Evolutionary conservation across 2,888 invertebrate genomes (phyloP).

Genomic region (Oxycera nigricornis): DNA sequence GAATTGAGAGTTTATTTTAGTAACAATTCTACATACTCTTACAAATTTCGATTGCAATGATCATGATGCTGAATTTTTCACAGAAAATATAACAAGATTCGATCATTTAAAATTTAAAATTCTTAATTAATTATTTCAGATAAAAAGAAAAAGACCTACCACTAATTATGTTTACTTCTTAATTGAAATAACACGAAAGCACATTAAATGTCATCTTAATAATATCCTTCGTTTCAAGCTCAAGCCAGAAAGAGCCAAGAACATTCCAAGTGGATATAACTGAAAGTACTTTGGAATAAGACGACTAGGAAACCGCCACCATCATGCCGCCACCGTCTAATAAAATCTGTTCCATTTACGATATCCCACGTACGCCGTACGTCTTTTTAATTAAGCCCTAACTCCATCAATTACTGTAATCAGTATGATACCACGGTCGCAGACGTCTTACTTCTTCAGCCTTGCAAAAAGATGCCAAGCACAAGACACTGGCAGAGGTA

Average conservation of each 20-base stretch:
- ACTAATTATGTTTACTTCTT: slow-evolving; percentile 47
- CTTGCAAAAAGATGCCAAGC: neutral
- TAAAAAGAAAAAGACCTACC: slow-evolving; percentile 34
- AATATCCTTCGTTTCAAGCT: slow-evolving; percentile 43
- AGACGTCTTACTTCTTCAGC: slow-evolving; percentile 21
- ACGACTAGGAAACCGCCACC: slow-evolving; percentile 8
- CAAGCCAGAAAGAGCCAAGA: slow-evolving; percentile 10
- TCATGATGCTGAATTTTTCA: neutral
- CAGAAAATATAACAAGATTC: too few relatives aligned
- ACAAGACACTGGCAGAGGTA: neutral
- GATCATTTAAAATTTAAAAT: neutral
- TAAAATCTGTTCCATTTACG: slow-evolving; percentile 48
- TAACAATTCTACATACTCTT: neutral
- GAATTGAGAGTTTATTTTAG: neutral
- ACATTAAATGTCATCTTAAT: slow-evolving; percentile 48
- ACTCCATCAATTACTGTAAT: slow-evolving; percentile 47
- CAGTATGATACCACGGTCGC: slow-evolving; percentile 38
- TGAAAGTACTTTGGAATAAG: neutral
- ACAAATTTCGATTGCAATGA: neutral
- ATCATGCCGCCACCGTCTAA: slow-evolving; percentile 35
- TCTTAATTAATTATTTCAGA: neutral
- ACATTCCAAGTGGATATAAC: neutral
- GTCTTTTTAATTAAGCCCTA: slow-evolving; percentile 48
- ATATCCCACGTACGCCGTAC: slow-evolving; percentile 47
- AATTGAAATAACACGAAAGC: slow-evolving; percentile 48